phyloP scores from a whole-genome alignment of 23 tunicate species.

The Trididemnum miniatum region DNA sequence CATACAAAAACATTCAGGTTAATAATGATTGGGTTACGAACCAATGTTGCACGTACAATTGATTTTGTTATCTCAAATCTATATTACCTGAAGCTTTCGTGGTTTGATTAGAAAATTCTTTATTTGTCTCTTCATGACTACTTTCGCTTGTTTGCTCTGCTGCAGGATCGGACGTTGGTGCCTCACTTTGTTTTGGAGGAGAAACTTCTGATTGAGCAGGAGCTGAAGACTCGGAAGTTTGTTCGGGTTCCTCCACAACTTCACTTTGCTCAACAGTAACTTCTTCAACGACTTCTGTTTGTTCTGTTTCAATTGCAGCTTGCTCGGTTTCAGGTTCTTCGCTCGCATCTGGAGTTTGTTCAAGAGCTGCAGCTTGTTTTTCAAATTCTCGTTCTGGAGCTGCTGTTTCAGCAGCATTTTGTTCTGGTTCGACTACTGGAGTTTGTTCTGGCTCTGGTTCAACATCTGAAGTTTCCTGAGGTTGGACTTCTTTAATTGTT shows the following conservation, averaged over 20 bases:
- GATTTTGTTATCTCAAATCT: too few species aligned
- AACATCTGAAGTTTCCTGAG: neutral
- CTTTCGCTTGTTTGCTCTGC: neutral
- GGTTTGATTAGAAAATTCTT: constrained; percentile 9
- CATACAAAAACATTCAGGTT: neutral
- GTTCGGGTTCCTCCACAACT: neutral
- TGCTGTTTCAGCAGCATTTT: neutral
- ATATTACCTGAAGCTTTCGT: constrained; percentile 4
- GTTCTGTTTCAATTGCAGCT: too few species aligned
- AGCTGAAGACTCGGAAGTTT: neutral
- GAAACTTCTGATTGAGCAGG: neutral
- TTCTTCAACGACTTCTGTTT: neutral
- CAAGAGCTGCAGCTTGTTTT: neutral
- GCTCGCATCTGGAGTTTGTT: neutral
- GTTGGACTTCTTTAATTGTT: too few species aligned
- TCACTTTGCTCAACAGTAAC: neutral
- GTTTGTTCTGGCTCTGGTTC: neutral
- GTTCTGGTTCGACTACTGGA: neutral
- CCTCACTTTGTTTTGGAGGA: neutral
- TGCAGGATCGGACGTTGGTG: neutral
- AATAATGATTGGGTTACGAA: neutral
- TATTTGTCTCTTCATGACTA: neutral
- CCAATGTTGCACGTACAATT: too few species aligned
- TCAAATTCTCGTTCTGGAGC: neutral
- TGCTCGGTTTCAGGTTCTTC: too few species aligned